A percentile compares a stretch with the other conserved stretches of the same genome.
phyloP scores from a whole-genome alignment of 1,140 invertebrate species.

The Leptinotarsa texana region DNA sequence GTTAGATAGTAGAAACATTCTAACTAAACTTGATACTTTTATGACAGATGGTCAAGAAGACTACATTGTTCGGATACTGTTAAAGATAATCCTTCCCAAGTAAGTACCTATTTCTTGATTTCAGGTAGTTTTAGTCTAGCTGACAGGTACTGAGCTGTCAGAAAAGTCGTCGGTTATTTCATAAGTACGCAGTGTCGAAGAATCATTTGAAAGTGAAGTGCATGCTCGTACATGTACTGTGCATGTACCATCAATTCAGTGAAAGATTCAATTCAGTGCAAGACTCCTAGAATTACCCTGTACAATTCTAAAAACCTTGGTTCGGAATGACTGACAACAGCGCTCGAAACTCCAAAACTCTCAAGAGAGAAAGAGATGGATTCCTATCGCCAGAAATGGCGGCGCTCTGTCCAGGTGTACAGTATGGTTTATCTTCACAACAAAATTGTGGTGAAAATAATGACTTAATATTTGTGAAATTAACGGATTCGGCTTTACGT shows the following conservation, averaged over 20 bases:
- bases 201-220: background rate
- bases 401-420: conserved; percentile 89
- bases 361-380: conserved; percentile 25
- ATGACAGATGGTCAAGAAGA: too few species aligned
- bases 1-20: too few species aligned
- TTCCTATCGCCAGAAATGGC: conserved; percentile 73
- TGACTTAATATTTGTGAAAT: conserved; percentile 90
- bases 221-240: too few species aligned
- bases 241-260: background rate
- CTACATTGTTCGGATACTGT: too few species aligned
- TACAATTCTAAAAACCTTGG: conserved; percentile 25
- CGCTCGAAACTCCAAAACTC: background rate
- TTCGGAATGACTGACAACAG: conserved; percentile 20
- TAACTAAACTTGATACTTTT: too few species aligned
- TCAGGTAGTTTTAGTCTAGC: background rate
- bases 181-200: too few species aligned
- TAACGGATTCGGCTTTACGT: conserved; percentile 89
- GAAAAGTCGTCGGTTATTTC: too few species aligned
- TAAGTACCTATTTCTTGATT: background rate
- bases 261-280: background rate
- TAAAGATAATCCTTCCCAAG: too few species aligned
- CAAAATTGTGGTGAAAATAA: conserved; percentile 83
- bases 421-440: conserved; percentile 93
- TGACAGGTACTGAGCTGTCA: background rate
- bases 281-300: conserved; percentile 3